Evolutionary conservation across 2,797 vertebrate genomes (phyloP), one percentile per base, ranked within the genome.

Genomic region (Cryptoprocta ferox): DNA sequence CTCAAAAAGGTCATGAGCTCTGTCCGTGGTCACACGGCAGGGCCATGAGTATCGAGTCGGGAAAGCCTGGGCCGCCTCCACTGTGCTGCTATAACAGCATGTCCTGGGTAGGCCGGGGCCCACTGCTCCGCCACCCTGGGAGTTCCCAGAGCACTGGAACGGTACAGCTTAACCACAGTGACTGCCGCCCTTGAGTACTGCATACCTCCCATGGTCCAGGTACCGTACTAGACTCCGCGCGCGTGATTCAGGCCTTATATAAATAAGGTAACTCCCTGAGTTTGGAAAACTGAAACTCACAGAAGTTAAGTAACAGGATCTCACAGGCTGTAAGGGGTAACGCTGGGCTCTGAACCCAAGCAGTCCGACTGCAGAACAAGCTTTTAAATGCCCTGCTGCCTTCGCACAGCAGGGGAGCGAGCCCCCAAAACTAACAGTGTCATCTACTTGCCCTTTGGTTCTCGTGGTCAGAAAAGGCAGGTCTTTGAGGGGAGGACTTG

Each of bases 201-300:
- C 0, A 0, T 10, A 0, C 32, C 37, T 6, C 32, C 0, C 12
- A 18, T 26, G 68, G 32, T 4, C 73, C 86, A 10, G 66, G n/a
- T 5, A 1, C 35, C 5, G 5, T 3, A 6, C 59, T 10, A 12
- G 59, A 18, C n/a, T 30, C 61, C 18, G 0, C 19, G 2, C 0
- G 1, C 66, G 1, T 53, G 6, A 4, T 16, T 28, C 39, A 45
- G 1, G 42, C 65, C 61, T 68, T 24, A 12, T 32, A 30, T 59
- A 59, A 59, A 30, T 59, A 59, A 24, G 56, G 35, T 37, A 61
- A 10, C 37, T 42, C 87, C 11, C 0, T 24, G 18, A 59, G 50
- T 15, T 4, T 8, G 66, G 68, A 30, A 88, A 61, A 65, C 1
- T 1, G 39, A 53, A 56, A 32, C 15, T 76, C 88, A 3, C 24